Evolutionary conservation across 2,888 invertebrate genomes (phyloP), one percentile per base, ranked within the genome.

Genomic region (Lycaena phlaeas): DNA sequence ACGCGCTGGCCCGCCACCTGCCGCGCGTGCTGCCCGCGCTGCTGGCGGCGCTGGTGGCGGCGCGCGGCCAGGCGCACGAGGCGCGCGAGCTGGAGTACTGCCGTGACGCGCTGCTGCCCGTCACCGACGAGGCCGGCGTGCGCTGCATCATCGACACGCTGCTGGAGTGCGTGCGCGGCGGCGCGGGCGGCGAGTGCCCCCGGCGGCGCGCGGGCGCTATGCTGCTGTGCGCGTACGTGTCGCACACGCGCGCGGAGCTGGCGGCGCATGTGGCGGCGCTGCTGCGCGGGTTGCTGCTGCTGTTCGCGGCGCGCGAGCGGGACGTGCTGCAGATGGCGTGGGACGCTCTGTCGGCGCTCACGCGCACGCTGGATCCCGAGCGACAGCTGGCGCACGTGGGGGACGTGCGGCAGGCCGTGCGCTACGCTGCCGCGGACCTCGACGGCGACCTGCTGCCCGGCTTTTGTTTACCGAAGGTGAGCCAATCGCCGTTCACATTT

Each of bases 1-100:
- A 96, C 67, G 92, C 97, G 12, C 86, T 98, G 40, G 95, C 94
- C 6, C 91, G 93, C 62, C 97, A 96, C 70, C 86, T 98, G 48
- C 90, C 92, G 52, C 94, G 94, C 76, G 96, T 99, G 64, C 86
- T 99, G 54, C 96, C 96, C 17, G 97, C 98, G 14, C 85, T 99
- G 49, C 87, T 97, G 44, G 85, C 86, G 14, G 92, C 95, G 42
- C 81, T 96, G 38, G 89, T 88, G 1, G 86, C 88, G 25, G 90
- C 93, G 2, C 89, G 90, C 54, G 90, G 89, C 27, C 86, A 87
- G 14, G 74, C 88, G 1, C 81, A 86, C 43, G 92, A 92, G 72
- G 70, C 76, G 9, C 81, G 89, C 77, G 96, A 97, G 78, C 79
- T 96, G 40, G 94, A 94, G 59, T 95, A 97, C 68, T 97, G 97